These are phyloP conservation scores for Montipora capricornis DNA, from an alignment of 64 coral and sea anemone genomes.

Conservation along the genomic window DNA sequence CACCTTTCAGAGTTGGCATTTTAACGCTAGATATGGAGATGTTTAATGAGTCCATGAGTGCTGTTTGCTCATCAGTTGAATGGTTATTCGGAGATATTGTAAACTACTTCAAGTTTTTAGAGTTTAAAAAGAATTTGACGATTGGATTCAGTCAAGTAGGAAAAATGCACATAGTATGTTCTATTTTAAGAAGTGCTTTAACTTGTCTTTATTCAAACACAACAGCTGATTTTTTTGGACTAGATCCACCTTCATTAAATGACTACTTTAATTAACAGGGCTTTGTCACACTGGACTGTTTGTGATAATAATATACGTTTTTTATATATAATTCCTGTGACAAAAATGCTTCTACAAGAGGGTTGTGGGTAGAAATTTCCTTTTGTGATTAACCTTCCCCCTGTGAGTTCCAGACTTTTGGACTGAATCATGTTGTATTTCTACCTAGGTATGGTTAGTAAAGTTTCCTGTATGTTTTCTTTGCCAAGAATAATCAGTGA, in stretches of 20 bases:
- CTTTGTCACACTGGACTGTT: constrained; percentile 58
- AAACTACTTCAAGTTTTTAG: constrained; percentile 19
- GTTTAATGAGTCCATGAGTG: constrained; percentile 55
- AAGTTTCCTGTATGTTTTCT: neutral
- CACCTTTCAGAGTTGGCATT: constrained; percentile 45
- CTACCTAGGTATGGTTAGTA: neutral
- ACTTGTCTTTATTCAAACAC: constrained; percentile 61
- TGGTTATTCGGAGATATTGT: constrained; percentile 19
- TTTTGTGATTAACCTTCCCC: constrained; percentile 28
- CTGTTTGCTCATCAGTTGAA: constrained; percentile 14
- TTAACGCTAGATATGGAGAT: constrained; percentile 48
- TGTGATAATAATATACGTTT: constrained; percentile 50
- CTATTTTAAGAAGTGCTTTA: constrained; percentile 45
- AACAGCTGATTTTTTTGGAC: constrained; percentile 51
- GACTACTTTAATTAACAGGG: constrained; percentile 56
- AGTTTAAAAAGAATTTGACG: neutral
- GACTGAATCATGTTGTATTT: neutral
- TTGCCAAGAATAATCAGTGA: neutral
- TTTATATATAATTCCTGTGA: constrained; percentile 41
- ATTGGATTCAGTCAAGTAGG: constrained; percentile 6
- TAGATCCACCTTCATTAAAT: constrained; percentile 64
- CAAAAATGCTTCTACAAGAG: constrained; percentile 38
- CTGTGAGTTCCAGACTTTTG: constrained; percentile 3
- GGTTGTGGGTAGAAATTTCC: constrained; percentile 42
- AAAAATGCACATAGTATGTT: constrained; percentile 51